Conservation (phyloP, 2,113 vertebrate genomes). For the Natator depressus region DNA sequence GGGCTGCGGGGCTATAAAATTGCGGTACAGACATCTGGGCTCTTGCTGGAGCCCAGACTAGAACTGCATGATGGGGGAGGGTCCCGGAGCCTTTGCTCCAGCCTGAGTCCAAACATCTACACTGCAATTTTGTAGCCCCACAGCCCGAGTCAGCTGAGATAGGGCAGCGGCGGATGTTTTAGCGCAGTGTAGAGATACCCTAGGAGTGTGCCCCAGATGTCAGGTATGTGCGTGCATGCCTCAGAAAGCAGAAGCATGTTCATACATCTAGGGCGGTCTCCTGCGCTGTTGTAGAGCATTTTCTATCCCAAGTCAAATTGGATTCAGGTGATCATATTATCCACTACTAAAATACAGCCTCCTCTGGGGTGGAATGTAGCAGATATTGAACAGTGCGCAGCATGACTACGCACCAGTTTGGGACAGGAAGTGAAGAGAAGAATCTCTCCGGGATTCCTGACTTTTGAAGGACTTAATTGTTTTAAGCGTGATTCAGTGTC, state of each 20-base stretch:
- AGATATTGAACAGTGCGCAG: too few relatives aligned
- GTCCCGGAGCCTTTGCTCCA: too few relatives aligned
- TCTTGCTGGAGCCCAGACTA: too few relatives aligned
- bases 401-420: background rate
- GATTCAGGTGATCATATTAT: background rate
- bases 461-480: fast-evolving
- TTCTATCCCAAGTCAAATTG: background rate
- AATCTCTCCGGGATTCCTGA: fast-evolving
- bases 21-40: too few relatives aligned
- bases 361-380: too few relatives aligned
- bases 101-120: background rate
- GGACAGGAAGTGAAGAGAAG: background rate
- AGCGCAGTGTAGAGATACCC: background rate
- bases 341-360: background rate
- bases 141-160: background rate
- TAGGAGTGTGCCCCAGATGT: background rate
- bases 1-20: too few relatives aligned
- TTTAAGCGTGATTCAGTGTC: fast-evolving
- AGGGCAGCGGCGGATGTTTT: background rate
- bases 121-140: background rate
- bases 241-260: background rate
- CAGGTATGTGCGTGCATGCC: background rate
- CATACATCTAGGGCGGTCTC: background rate
- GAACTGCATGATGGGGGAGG: too few relatives aligned
- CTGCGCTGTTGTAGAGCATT: background rate